Percentiles rank a stretch among this genome's conserved stretches.
Evolutionary conservation across 2,797 vertebrate genomes (phyloP).

Genomic region (Muraenolepis orangiensis): DNA sequence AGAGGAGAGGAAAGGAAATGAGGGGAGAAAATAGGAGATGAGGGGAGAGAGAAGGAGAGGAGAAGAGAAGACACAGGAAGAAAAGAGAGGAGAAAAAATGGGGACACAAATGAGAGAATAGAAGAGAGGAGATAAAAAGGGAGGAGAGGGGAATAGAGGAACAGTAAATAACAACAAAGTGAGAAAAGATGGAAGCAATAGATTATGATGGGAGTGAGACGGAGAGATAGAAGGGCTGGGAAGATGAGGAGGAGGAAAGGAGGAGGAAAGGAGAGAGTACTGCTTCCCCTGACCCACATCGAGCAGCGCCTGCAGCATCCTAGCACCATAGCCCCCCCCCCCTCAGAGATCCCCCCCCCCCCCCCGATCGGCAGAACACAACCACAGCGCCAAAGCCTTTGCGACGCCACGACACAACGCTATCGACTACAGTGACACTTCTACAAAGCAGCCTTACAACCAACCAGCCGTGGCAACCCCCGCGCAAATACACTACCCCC

Average conservation of each 20-base stretch:
- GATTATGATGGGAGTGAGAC: conserved; percentile 20
- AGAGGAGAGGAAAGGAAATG: conserved; percentile 31
- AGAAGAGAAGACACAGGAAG: conserved; percentile 1
- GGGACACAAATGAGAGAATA: neutral
- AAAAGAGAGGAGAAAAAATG: neutral
- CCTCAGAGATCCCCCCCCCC: conserved; percentile 59
- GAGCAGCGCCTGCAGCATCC: conserved; percentile 71
- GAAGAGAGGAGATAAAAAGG: conserved; percentile 13
- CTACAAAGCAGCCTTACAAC: conserved; percentile 13
- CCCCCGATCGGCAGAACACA: conserved; percentile 36
- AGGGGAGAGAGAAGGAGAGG: neutral
- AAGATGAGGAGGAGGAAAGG: conserved; percentile 20
- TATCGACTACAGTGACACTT: conserved; percentile 38
- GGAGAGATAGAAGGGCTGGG: conserved; percentile 31
- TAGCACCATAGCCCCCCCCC: conserved; percentile 65
- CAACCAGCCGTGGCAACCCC: conserved; percentile 41
- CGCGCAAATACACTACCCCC: neutral
- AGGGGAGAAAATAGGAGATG: neutral
- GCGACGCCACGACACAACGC: conserved; percentile 53
- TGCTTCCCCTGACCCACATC: conserved; percentile 79
- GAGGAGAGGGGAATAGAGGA: conserved; percentile 11
- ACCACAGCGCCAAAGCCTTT: conserved; percentile 48
- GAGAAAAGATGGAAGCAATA: conserved; percentile 9
- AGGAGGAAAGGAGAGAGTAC: conserved; percentile 52
- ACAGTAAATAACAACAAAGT: neutral